Evolutionary conservation across 1,140 invertebrate genomes (phyloP), one percentile per base, ranked within the genome.

Genomic region (Nasonia longicornis): DNA sequence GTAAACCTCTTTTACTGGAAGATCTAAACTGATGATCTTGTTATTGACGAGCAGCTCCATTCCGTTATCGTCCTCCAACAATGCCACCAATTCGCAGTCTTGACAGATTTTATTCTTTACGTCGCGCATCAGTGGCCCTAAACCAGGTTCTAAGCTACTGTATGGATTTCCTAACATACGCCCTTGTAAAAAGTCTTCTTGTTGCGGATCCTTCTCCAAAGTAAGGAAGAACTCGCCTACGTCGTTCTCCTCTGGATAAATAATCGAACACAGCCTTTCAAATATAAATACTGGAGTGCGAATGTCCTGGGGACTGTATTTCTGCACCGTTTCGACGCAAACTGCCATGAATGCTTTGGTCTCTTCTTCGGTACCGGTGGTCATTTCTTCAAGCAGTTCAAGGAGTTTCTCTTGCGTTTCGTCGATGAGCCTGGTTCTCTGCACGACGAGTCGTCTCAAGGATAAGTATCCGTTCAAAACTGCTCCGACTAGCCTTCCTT

Each of bases 21-120:
- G 91, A 92, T 99, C 98, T 0, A 99, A 91, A 82, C 96, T 98
- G 85, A 99, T 99, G 75, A 99, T 99, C 92, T 99, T 99, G 89
- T 99, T 99, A 87, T 98, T 97, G 0, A 99, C 98, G n/a, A 99
- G 92, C 75, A 99, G 91, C 89, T 99, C 98, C 98, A 99, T 99
- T 71, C 98, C 98, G 86, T 98, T 99, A 88, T 99, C 98, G 89
- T 99, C 98, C 89, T 99, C 98, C 0, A 99, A 89, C 22, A 99
- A 90, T 2, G 98, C 98, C 1, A 99, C 97, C 64, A 99, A 91
- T 87, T 99, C 98, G 91, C 98, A 99, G 91, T 99, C 98, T 86
- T 96, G 96, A 87, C 97, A 98, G 82, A 98, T 98, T 90, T 99
- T 99, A 89, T 99, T 99, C 89, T 99, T 99, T 0, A 99, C 96